A percentile compares a stretch with the other conserved stretches of the same genome.
phyloP scores from a whole-genome alignment of 2,113 vertebrate genomes.

The Tricholaema leucomelas region DNA sequence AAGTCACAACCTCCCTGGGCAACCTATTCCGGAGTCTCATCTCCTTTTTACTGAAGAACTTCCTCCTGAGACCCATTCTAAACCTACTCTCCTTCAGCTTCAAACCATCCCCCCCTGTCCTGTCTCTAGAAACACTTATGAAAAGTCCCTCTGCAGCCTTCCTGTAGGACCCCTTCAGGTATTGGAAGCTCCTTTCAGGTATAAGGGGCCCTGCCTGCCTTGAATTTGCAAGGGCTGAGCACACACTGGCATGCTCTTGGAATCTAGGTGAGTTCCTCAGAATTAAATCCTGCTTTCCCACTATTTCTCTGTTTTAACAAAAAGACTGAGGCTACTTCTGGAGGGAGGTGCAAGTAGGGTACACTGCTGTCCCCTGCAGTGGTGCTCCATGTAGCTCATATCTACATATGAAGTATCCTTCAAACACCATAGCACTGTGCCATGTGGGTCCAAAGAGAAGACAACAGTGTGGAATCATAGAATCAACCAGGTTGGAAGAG shows the following conservation, averaged over 20 bases:
- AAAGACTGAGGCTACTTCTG: fast-evolving
- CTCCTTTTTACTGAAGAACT: too few relatives aligned
- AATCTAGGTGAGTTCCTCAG: not conserved
- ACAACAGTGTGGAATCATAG: not conserved
- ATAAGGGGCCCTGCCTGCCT: not conserved
- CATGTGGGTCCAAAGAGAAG: not conserved
- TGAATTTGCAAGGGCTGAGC: not conserved
- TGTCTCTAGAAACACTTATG: too few relatives aligned
- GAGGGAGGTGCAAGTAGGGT: fast-evolving
- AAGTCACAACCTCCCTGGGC: too few relatives aligned
- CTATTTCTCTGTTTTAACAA: not conserved
- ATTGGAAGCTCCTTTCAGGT: too few relatives aligned
- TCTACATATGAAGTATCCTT: not conserved
- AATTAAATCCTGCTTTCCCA: not conserved
- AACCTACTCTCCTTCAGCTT: too few relatives aligned
- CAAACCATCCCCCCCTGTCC: too few relatives aligned
- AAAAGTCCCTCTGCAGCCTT: too few relatives aligned
- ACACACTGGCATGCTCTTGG: not conserved
- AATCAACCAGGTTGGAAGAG: too few relatives aligned
- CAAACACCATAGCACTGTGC: not conserved
- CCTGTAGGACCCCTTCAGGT: too few relatives aligned
- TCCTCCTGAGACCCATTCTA: too few relatives aligned
- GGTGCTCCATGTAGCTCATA: not conserved
- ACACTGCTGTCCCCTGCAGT: not conserved
- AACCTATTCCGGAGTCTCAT: too few relatives aligned